These are phyloP conservation scores for Pedetes capensis DNA, from an alignment of 2,113 vertebrate species.

Conservation along the genomic window DNA sequence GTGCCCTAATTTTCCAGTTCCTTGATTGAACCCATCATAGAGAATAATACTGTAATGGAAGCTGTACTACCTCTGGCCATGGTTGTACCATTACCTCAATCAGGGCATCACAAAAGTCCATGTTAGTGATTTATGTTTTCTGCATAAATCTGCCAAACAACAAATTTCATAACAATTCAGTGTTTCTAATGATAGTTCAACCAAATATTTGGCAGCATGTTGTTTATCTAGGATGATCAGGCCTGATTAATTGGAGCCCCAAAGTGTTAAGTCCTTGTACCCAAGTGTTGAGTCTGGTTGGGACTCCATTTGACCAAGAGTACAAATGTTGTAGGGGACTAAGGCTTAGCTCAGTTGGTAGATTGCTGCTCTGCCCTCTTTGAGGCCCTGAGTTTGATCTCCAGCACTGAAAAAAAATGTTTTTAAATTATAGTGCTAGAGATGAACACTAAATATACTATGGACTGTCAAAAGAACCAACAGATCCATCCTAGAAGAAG, in stretches of 20 bases:
- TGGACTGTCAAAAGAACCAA: too few species aligned
- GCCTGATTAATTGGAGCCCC: neutral
- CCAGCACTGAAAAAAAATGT: too few species aligned
- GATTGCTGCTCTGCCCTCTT: too few species aligned
- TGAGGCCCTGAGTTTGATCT: too few species aligned
- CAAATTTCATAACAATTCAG: neutral
- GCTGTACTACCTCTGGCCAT: neutral
- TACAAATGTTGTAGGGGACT: neutral
- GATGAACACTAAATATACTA: too few species aligned
- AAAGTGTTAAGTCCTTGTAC: neutral
- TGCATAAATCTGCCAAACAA: neutral
- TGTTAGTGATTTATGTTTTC: constrained; percentile 29
- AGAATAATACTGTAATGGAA: constrained; percentile 28
- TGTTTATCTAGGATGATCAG: neutral
- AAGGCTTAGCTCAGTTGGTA: too few species aligned
- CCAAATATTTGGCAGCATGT: neutral
- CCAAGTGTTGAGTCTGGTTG: neutral
- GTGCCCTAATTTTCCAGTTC: constrained; percentile 31
- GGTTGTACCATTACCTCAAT: neutral
- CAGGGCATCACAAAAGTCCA: neutral
- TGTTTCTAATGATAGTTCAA: constrained; percentile 9
- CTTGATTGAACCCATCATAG: neutral
- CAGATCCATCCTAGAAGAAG: too few species aligned
- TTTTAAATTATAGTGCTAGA: too few species aligned
- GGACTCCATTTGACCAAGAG: neutral